Conservation (phyloP, 2,113 vertebrate genomes). For the Hippopotamus amphibius region DNA sequence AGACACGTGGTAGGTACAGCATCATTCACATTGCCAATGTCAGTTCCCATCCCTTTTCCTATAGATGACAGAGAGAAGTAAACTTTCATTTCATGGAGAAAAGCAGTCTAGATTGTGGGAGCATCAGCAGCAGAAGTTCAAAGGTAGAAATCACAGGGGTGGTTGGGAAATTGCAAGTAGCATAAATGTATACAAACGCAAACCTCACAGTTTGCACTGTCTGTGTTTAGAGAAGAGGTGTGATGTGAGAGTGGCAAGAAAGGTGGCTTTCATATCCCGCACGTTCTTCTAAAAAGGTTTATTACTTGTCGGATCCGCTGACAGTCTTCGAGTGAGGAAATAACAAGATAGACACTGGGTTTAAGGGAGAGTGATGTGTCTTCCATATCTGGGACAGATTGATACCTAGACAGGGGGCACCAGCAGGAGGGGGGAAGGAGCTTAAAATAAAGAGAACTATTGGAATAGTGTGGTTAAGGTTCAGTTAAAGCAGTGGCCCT, state of each 20-base stretch:
- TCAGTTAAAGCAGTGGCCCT: not conserved
- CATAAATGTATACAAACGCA: not conserved
- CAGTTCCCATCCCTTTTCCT: not conserved
- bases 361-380: not conserved
- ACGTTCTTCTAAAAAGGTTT: not conserved
- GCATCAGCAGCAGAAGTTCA: not conserved
- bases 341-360: not conserved
- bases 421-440: not conserved
- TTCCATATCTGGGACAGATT: fast-evolving
- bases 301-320: not conserved
- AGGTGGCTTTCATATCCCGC: not conserved
- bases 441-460: not conserved
- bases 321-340: not conserved
- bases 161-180: not conserved
- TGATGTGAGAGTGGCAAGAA: not conserved
- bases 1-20: not conserved
- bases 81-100: not conserved
- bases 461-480: not conserved
- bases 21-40: not conserved
- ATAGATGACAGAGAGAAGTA: not conserved
- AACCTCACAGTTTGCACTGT: not conserved
- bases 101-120: not conserved
- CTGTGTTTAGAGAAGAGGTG: not conserved
- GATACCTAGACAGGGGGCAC: not conserved
- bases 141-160: not conserved